Evolutionary conservation across 2,113 vertebrate species (phyloP).

Genomic region (Nettapus auritus): DNA sequence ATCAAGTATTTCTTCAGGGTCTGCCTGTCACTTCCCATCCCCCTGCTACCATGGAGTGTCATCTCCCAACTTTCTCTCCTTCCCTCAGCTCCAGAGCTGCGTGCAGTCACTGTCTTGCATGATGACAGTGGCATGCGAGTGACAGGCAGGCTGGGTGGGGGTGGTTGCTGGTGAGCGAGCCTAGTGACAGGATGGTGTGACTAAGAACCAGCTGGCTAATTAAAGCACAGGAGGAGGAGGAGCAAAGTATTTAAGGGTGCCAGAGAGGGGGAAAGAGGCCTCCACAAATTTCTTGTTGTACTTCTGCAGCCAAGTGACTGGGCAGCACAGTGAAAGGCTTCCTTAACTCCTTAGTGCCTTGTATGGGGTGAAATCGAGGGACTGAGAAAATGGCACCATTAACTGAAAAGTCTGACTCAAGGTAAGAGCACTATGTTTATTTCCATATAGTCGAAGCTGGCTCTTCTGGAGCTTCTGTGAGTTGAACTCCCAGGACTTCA

Average conservation of each 20-base stretch:
- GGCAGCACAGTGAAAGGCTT: background rate
- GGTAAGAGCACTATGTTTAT: slow-evolving; percentile 42
- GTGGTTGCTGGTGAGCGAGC: slow-evolving; percentile 48
- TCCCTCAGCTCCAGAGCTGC: background rate
- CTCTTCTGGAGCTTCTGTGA: background rate
- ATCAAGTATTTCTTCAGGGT: background rate
- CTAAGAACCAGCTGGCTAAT: slow-evolving; percentile 65
- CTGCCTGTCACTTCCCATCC: background rate
- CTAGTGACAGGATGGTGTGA: slow-evolving; percentile 52
- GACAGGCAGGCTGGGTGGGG: slow-evolving; percentile 53
- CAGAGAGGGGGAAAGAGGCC: slow-evolving; percentile 9
- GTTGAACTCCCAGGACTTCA: background rate
- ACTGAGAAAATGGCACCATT: slow-evolving; percentile 61
- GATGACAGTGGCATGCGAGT: slow-evolving; percentile 41
- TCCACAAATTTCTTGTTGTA: slow-evolving; percentile 23
- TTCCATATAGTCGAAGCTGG: background rate
- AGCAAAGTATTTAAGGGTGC: slow-evolving; percentile 59
- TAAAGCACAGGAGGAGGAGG: slow-evolving; percentile 66
- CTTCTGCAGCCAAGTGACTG: slow-evolving; percentile 16
- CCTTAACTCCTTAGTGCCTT: background rate
- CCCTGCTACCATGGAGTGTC: background rate
- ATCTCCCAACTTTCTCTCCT: background rate
- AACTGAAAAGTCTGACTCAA: slow-evolving; percentile 52
- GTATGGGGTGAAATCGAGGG: background rate
- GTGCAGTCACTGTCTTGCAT: background rate